Evolutionary conservation across 64 coral and sea anemone species (phyloP).

Genomic region (Platygyra sinensis): DNA sequence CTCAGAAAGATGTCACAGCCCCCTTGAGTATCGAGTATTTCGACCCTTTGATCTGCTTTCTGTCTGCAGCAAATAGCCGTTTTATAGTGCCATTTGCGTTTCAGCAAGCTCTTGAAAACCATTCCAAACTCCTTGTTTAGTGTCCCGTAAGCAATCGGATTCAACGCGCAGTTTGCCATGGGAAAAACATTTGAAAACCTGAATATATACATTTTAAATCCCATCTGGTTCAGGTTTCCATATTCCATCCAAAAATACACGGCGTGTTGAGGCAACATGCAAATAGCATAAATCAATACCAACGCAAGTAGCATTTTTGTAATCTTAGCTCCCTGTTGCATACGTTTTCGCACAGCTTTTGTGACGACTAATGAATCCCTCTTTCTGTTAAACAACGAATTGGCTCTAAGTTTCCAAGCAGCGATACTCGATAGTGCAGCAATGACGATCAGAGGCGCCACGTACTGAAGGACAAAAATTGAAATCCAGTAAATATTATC

Average conservation of each 20-base stretch:
- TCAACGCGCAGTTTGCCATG: slow-evolving; percentile 85
- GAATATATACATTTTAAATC: slow-evolving; percentile 90
- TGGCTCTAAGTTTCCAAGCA: slow-evolving; percentile 51
- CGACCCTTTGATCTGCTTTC: neutral
- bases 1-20: neutral
- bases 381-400: slow-evolving; percentile 48
- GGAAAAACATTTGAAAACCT: slow-evolving; percentile 76
- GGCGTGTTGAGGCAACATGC: slow-evolving; percentile 79
- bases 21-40: neutral
- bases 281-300: slow-evolving; percentile 64
- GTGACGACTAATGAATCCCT: slow-evolving; percentile 58
- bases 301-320: slow-evolving; percentile 72
- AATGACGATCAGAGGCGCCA: slow-evolving; percentile 64
- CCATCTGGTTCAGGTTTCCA: slow-evolving; percentile 68
- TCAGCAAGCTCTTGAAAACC: slow-evolving; percentile 58
- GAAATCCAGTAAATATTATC: slow-evolving; percentile 83
- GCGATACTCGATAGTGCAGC: slow-evolving; percentile 51
- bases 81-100: neutral
- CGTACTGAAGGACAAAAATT: slow-evolving; percentile 81
- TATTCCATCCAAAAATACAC: slow-evolving; percentile 82
- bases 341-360: slow-evolving; percentile 58
- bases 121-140: slow-evolving; percentile 77
- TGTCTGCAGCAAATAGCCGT: neutral
- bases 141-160: slow-evolving; percentile 80
- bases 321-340: slow-evolving; percentile 70